Conservation (phyloP, 1,140 invertebrate species). For the Chlorops oryzae region DNA sequence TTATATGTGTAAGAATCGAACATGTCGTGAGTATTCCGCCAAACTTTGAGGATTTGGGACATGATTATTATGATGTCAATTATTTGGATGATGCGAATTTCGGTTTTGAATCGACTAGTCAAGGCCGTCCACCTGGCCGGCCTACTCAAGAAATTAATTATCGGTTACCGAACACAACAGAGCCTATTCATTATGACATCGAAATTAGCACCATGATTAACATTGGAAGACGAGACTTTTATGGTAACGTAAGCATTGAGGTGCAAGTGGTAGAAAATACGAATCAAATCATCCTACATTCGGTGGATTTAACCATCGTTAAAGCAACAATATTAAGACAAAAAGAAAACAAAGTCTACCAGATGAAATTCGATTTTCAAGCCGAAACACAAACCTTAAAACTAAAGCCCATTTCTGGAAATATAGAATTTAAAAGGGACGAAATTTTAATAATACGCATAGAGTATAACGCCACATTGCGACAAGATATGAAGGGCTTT, state of each 20-base stretch:
- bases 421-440: slow-evolving; percentile 23
- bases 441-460: slow-evolving; percentile 49
- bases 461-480: slow-evolving; percentile 51
- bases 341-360: background rate
- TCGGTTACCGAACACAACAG: slow-evolving; percentile 55
- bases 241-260: slow-evolving; percentile 55
- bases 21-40: too few species aligned
- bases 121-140: too few species aligned
- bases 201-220: slow-evolving; percentile 56
- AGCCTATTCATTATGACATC: slow-evolving; percentile 60
- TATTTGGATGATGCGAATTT: slow-evolving; percentile 18
- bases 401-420: slow-evolving; percentile 20
- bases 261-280: slow-evolving; percentile 38
- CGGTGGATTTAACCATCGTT: slow-evolving; percentile 32
- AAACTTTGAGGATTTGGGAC: too few species aligned
- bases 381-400: slow-evolving; percentile 31
- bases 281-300: slow-evolving; percentile 50
- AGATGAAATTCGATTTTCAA: too few species aligned
- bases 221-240: slow-evolving; percentile 50
- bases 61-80: too few species aligned
- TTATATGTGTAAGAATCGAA: too few species aligned
- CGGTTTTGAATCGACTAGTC: too few species aligned
- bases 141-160: too few species aligned
- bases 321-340: slow-evolving; percentile 20
- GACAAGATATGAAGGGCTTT: slow-evolving; percentile 64